These are phyloP conservation scores for Sylvia atricapilla DNA, from an alignment of 2,113 vertebrate genomes.

Conservation along the genomic window DNA sequence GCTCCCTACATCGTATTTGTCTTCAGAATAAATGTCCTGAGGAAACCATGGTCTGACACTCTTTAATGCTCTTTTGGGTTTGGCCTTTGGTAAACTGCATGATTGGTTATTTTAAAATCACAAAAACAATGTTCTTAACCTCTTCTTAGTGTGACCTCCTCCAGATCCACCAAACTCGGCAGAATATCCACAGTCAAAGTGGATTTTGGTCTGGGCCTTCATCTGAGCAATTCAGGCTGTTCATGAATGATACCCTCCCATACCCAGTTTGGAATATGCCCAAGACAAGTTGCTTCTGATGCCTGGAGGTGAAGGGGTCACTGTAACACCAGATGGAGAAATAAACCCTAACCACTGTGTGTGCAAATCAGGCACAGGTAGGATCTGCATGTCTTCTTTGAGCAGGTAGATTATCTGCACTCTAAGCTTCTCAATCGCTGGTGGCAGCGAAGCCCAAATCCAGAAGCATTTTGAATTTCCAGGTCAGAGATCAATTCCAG, in stretches of 20 bases:
- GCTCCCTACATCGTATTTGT: background rate
- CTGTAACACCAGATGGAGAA: background rate
- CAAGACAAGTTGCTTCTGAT: background rate
- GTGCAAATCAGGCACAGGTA: background rate
- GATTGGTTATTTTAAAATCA: background rate
- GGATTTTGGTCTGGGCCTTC: background rate
- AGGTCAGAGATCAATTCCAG: background rate
- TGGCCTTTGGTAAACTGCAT: background rate
- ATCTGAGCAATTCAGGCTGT: background rate
- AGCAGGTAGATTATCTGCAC: background rate
- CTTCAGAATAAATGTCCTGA: background rate
- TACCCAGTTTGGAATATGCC: background rate
- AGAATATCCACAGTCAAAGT: background rate
- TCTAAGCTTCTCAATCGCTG: fast-evolving
- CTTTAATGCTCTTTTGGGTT: background rate
- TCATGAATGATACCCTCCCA: background rate
- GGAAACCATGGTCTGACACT: background rate
- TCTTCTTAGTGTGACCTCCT: background rate
- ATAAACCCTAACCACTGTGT: background rate
- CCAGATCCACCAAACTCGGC: background rate
- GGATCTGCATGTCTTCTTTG: background rate
- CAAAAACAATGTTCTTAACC: background rate
- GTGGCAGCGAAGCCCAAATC: background rate
- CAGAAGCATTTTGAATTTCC: background rate
- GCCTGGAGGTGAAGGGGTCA: background rate